A percentile compares a stretch with the other conserved stretches of the same genome.
Conservation (phyloP, 2,113 vertebrate genomes). For the Podilymbus podiceps region DNA sequence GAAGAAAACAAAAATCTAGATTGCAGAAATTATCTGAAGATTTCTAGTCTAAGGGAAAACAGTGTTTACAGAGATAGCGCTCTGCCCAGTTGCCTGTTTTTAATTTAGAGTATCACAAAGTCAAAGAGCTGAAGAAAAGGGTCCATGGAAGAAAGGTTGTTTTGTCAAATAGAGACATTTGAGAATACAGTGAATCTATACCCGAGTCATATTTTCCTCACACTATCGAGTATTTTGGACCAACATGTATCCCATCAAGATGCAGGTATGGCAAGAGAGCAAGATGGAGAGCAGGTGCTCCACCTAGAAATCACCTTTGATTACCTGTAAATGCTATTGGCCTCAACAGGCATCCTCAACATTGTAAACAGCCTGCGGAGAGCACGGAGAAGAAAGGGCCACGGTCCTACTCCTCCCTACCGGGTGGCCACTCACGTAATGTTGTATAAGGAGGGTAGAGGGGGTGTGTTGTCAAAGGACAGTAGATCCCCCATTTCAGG, state of each 20-base stretch:
- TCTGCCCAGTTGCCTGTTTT: not conserved
- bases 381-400: not conserved
- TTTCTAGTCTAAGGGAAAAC: not conserved
- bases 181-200: not conserved
- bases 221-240: not conserved
- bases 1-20: not conserved
- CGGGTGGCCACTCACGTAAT: rapidly evolving
- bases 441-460: not conserved
- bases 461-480: not conserved
- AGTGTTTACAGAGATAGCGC: not conserved
- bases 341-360: not conserved
- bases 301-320: not conserved
- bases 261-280: not conserved
- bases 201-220: not conserved
- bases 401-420: not conserved
- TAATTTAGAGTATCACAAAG: not conserved
- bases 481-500: not conserved
- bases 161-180: not conserved
- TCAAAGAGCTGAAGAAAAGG: not conserved
- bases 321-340: not conserved
- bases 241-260: not conserved
- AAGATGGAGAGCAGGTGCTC: not conserved
- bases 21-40: not conserved
- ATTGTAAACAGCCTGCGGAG: not conserved
- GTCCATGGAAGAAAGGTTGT: not conserved